Base-by-base conservation (phyloP, 2,113 vertebrate genomes). In the Gallinago paraguaiae region DNA sequence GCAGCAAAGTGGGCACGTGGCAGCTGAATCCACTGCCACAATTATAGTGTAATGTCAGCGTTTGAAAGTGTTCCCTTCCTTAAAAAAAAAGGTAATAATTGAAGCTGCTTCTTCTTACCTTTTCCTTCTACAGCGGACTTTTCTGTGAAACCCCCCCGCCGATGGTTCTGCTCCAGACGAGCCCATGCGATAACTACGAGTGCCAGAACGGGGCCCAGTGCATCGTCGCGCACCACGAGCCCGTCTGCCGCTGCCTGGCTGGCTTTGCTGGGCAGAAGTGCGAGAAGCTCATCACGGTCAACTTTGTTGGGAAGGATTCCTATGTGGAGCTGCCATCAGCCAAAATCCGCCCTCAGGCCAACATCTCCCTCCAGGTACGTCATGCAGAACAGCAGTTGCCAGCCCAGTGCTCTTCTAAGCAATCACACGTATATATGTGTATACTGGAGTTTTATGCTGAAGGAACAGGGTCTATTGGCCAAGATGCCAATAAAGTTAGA, bases 111-210 rank as follows among this genome's bases (percentile, higher is more conserved):
- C 30, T 20, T 41, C 33, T 9, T 77, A 35, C 27, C 48, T 59
- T 70, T 56, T 9, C n/a, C 39, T 92, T 54, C 63, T 51, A 20
- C 97, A 99, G 99, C 2, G 99, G 99, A 13, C 98, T 98, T 37
- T 98, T 99, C 96, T 99, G 99, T 20, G 99, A 99, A 98, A 98
- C 98, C 50, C 98, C 99, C 8, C 99, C 99, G 0, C 99, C 99
- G 10, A 99, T 99, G 99, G 99, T 99, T 95, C 97, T 99, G 96
- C 99, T 99, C 70, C 99, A 99, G 97, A 99, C 99, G 8, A 99
- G 99, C 96, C 99, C 99, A 1, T 99, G 99, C 5, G 99, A 99
- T 96, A 98, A 99, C 81, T 98, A 98, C 0, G 99, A 99, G 64
- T 99, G 99, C 97, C 99, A 99, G 97, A 99, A 99, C 0, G 98